Base-by-base conservation (phyloP, 2,888 invertebrate genomes). In the Agapostemon virescens region DNA sequence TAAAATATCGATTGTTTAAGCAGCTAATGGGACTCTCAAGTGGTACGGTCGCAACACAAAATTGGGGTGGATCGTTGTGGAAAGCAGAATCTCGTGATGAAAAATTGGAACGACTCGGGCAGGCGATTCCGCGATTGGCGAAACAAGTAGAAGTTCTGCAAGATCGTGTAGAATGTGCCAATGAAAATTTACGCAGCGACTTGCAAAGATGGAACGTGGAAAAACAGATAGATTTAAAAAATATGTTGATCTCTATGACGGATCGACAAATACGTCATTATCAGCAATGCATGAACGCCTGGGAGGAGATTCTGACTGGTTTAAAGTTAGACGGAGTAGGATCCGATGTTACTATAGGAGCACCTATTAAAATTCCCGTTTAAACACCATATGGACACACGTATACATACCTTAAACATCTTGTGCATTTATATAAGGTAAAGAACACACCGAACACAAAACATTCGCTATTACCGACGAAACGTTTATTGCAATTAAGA, bases 141-240 rank as follows among this genome's bases (percentile, higher is more conserved):
- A 94, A 94, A 84, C 93, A 93, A 73, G 93, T 93, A 0, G 94
- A 94, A 88, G 89, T 93, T 2, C 90, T 93, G 69, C 95, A 95
- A 89, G 96, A 96, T 91, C 94, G 94, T 86, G 92, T 95, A 66
- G 95, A 95, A 89, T 95, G 95, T 88, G 95, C 96, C 0, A 96
- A 96, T 89, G 95, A 95, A 89, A 95, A 95, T 89, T 91, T 96
- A 40, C 93, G 95, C 70, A 95, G 95, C 61, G 96, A 96, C 90
- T 92, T 96, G 79, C 95, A 95, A 71, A 93, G 95, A 77, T 96
- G 96, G 96, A 95, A 95, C 84, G 89, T 93, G 45, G 95, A 95
- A 85, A 96, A 96, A 88, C 94, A 94, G 79, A 92, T 93, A 45
- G 95, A 95, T 90, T 90, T 96, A 70, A 95, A 95, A 89, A 94